Conservation (phyloP, 1,140 invertebrate species). For the Drosophila elegans region DNA sequence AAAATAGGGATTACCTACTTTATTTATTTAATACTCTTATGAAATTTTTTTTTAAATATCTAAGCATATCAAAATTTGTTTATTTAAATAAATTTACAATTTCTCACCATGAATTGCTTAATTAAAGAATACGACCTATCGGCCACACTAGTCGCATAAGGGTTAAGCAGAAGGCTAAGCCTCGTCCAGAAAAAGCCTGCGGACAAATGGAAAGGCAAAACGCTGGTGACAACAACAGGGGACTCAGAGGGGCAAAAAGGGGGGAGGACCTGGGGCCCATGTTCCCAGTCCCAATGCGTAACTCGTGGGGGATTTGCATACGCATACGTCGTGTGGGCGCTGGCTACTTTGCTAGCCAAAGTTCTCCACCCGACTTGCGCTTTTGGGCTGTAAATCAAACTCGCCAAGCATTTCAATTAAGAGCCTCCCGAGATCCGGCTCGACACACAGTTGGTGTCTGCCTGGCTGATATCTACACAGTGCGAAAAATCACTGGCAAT, state of each 20-base stretch:
- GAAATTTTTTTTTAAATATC: no score
- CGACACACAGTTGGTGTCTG: not conserved
- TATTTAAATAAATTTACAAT: no score
- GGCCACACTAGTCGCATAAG: not conserved
- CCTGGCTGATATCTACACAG: slow-evolving; percentile 32
- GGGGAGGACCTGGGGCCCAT: slow-evolving; percentile 2
- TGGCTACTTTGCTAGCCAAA: not conserved
- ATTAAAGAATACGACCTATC: no score
- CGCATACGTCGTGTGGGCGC: slow-evolving; percentile 52
- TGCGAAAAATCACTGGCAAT: slow-evolving; percentile 64
- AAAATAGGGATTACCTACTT: no score
- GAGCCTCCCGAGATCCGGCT: slow-evolving; percentile 49
- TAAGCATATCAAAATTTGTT: no score
- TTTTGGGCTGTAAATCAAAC: slow-evolving; percentile 38
- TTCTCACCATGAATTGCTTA: no score
- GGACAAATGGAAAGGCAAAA: slow-evolving; percentile 60
- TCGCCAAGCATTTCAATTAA: slow-evolving; percentile 49
- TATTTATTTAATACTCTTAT: not conserved
- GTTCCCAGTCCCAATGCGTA: slow-evolving; percentile 52
- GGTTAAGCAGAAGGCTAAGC: slow-evolving; percentile 22
- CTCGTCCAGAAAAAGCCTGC: slow-evolving; percentile 25
- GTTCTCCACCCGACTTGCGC: slow-evolving; percentile 16
- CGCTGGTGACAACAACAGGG: slow-evolving; percentile 52
- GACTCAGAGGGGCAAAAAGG: not conserved
- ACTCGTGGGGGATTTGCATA: slow-evolving; percentile 65